Percentiles rank a stretch among this genome's conserved stretches.
These are phyloP conservation scores for Sebastes jordani DNA, from an alignment of 2,797 vertebrate genomes.

Conservation along the genomic window DNA sequence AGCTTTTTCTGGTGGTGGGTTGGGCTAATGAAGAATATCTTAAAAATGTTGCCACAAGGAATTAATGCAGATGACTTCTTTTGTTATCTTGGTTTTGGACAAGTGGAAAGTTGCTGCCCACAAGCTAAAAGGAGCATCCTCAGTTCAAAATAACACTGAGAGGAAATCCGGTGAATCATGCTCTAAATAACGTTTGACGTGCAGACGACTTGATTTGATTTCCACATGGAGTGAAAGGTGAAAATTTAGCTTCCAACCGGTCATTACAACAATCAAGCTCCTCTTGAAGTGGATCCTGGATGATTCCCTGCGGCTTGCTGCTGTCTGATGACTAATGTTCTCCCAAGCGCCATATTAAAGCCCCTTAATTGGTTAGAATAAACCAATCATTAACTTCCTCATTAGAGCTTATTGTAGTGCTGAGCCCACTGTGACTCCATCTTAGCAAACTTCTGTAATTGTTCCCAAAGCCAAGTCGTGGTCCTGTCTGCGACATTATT, in stretches of 20 bases:
- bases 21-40: background rate
- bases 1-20: slow-evolving; percentile 9
- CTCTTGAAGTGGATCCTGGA: slow-evolving; percentile 42
- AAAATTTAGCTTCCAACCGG: slow-evolving; percentile 46
- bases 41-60: background rate
- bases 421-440: slow-evolving; percentile 36
- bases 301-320: slow-evolving; percentile 37
- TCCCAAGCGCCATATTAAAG: slow-evolving; percentile 51
- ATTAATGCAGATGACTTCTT: background rate
- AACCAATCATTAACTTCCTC: slow-evolving; percentile 66
- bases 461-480: slow-evolving; percentile 30
- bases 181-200: slow-evolving; percentile 17
- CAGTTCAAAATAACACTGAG: background rate
- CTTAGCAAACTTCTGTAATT: slow-evolving; percentile 34
- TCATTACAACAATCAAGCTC: slow-evolving; percentile 55
- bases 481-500: slow-evolving; percentile 26
- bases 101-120: background rate
- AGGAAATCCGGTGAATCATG: background rate
- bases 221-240: slow-evolving; percentile 50
- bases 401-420: slow-evolving; percentile 57
- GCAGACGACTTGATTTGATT: slow-evolving; percentile 39
- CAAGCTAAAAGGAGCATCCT: background rate
- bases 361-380: slow-evolving; percentile 57
- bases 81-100: background rate
- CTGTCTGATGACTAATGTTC: slow-evolving; percentile 67